Percentiles rank a stretch among this genome's conserved stretches.
phyloP scores from a whole-genome alignment of 2,797 vertebrate species.

The Urophycis tenuis region DNA sequence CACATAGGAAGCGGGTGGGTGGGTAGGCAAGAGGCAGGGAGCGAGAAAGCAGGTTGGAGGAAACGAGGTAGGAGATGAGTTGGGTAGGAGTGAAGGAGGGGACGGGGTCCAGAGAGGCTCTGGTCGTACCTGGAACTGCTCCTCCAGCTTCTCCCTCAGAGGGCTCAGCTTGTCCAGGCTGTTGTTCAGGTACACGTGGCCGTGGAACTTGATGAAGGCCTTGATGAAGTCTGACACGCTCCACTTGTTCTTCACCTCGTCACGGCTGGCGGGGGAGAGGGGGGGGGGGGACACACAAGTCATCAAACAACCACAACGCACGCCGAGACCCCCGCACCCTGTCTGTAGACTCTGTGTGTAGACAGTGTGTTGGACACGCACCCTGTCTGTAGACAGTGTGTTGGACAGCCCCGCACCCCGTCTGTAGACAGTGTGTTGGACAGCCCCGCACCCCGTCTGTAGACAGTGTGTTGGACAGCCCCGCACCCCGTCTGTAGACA shows the following conservation, averaged over 20 bases:
- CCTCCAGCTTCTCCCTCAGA: constrained; percentile 93
- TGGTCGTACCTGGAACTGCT: constrained; percentile 87
- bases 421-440: too few species aligned
- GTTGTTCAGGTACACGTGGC: constrained; percentile 93
- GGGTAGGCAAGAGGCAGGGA: too few species aligned
- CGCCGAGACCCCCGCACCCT: too few species aligned
- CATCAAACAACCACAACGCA: background rate
- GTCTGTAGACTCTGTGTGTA: too few species aligned
- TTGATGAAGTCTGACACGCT: constrained; percentile 95
- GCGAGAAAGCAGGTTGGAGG: background rate
- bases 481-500: too few species aligned
- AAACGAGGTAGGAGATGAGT: too few species aligned
- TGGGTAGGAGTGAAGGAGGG: too few species aligned
- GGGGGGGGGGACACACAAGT: background rate
- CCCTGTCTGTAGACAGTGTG: too few species aligned
- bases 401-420: too few species aligned
- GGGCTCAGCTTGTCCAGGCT: constrained; percentile 86
- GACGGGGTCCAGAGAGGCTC: background rate
- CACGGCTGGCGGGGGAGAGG: constrained; percentile 71
- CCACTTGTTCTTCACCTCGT: constrained; percentile 95
- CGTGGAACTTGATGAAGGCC: constrained; percentile 97
- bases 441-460: too few species aligned
- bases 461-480: too few species aligned
- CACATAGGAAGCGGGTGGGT: background rate
- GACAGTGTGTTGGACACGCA: too few species aligned